Percentiles rank a stretch among this genome's conserved stretches.
Evolutionary conservation across 2,113 vertebrate genomes (phyloP).

Genomic region (Egretta garzetta): DNA sequence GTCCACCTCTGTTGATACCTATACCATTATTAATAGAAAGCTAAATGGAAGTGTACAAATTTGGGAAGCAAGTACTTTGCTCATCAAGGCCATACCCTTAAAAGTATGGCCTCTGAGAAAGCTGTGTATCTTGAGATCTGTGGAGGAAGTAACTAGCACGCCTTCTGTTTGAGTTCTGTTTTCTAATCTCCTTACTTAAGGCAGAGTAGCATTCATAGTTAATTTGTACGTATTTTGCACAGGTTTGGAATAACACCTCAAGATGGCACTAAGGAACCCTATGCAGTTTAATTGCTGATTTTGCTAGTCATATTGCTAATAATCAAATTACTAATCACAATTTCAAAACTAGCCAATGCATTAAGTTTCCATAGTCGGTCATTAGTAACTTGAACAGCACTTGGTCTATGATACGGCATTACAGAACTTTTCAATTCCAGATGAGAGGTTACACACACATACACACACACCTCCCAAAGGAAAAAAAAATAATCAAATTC

Average conservation of each 20-base stretch:
- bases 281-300: not conserved
- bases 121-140: not conserved
- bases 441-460: not conserved
- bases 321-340: not conserved
- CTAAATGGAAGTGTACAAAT: not conserved
- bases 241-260: not conserved
- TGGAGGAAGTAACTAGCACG: not conserved
- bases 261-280: not conserved
- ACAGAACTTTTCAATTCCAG: not conserved
- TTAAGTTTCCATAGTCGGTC: not conserved
- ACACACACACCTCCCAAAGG: too few species aligned
- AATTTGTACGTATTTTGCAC: not conserved
- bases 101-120: not conserved
- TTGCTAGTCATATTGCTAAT: not conserved
- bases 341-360: not conserved
- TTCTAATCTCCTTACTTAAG: not conserved
- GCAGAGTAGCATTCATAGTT: not conserved
- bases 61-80: not conserved
- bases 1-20: not conserved
- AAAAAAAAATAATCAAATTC: not conserved
- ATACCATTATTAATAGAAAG: not conserved
- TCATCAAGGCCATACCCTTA: not conserved
- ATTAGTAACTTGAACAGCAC: not conserved
- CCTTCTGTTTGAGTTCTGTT: not conserved
- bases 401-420: not conserved